A percentile compares a stretch with the other conserved stretches of the same genome.
phyloP scores from a whole-genome alignment of 2,797 vertebrate genomes.

The Falco novaeseelandiae region DNA sequence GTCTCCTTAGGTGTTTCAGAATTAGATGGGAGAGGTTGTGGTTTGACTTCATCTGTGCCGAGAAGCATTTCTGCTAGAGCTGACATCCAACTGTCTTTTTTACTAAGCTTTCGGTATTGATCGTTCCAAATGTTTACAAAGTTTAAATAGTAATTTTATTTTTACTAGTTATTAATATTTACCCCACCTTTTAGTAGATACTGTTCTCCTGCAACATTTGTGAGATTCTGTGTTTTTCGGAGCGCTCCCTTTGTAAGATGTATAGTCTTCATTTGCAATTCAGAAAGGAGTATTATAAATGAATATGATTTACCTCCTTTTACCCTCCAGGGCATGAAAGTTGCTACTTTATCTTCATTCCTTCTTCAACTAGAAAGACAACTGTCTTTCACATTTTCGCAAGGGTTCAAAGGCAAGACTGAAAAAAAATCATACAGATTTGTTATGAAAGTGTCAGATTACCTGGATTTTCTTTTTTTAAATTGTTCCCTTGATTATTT shows the following conservation, averaged over 20 bases:
- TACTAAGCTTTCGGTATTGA: neutral
- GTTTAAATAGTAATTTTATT: neutral
- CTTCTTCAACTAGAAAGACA: neutral
- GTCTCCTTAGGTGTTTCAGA: neutral
- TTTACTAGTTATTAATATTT: neutral
- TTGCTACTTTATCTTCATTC: slow-evolving; percentile 20
- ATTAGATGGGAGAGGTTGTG: neutral
- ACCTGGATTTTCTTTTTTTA: fast-evolving
- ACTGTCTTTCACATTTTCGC: neutral
- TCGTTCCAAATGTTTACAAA: neutral
- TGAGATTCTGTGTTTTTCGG: neutral
- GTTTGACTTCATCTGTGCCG: neutral
- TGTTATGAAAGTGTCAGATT: neutral
- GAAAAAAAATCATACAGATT: neutral
- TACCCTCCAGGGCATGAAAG: neutral
- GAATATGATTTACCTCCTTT: neutral
- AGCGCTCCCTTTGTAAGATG: neutral
- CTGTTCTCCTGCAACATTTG: neutral
- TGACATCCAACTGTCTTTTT: neutral
- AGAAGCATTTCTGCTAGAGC: neutral
- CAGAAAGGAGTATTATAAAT: neutral
- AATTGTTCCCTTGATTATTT: neutral
- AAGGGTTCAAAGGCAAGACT: neutral
- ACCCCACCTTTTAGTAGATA: neutral
- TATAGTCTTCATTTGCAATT: neutral